Base-by-base conservation (phyloP, 2,113 vertebrate genomes). In the Nannospalax galili region DNA sequence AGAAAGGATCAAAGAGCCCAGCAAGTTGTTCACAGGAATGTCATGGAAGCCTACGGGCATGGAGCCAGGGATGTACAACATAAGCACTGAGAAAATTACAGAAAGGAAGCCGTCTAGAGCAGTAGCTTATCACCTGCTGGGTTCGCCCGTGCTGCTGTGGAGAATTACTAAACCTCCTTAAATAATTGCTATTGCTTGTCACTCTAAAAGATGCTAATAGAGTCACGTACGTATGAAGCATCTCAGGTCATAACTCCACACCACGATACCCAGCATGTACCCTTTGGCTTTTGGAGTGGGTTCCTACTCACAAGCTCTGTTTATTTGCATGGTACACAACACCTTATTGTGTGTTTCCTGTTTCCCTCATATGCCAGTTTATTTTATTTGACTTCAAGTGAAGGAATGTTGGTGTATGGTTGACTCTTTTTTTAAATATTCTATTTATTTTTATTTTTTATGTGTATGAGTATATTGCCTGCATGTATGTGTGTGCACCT, bases 111-210 rank as follows among this genome's bases (percentile, higher is more conserved):
- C 3, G 32, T 28, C 35, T 37, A 70, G 40, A 64, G 37, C 15
- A 75, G 48, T 2, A 32, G 79, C 74, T 79, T 88, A 37, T 85
- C 64, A 42, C 85, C 37, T 64, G 15, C 56, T 84, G 32, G 70
- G 35, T 72, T 92, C 22, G 16, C 24, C 82, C 81, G n/a, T 73
- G 22, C 32, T 75, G 22, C n/a, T 85, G 37, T 60, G 37, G 17
- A 74, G 58, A 93, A 84, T 91, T 70, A 16, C 78, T 65, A 74
- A 37, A 70, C 24, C 64, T 26, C 26, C 52, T 95, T 84, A 92
- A 84, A 37, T 65, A 86, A 94, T 84, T 70, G 64, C 17, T 84
- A 2, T 70, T 78, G 70, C 74, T 86, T 24, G 26, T 92, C 30
- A 69, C 60, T 75, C 64, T 69, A 67, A 40, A 96, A 75, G 37